Evolutionary conservation across 2,113 vertebrate species (phyloP), one percentile per base, ranked within the genome.

Genomic region (Ellobius talpinus): DNA sequence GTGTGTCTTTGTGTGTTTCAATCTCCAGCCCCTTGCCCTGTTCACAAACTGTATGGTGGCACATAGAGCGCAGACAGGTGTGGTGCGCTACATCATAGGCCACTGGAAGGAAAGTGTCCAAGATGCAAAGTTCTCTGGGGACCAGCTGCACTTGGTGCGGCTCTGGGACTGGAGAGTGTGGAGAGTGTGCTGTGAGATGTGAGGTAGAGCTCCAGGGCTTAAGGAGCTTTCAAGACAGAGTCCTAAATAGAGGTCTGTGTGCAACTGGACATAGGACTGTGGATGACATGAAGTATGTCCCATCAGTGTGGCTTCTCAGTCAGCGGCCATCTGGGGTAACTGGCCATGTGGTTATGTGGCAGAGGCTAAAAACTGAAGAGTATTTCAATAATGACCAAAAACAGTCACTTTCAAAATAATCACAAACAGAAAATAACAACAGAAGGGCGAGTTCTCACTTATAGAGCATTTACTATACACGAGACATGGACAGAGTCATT

Each of bases 61-160:
- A 19, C 58, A 6, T 21, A 21, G 58, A 58, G 58, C 6, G 19
- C 21, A 58, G 58, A 58, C 1, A 19, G 58, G 58, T 6, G 6
- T 58, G 58, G 58, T 58, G 58, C 1, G 19, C 58, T 21, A 58
- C 58, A 58, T 89, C 77, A 14, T 0, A 89, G 82, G 72, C 89
- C 86, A 63, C 91, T 97, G 65, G 82, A 89, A 92, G 55, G 52
- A 77, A 95, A 70, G 23, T 29, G 14, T 96, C 73, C 74, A 78
- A n/a, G 74, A 68, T 89, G 68, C 91, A 92, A 58, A 10, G 70
- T 68, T 91, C 97, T 79, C 91, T 47, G 0, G 84, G 73, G 96
- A 94, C 63, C 58, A n/a, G 73, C 74, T 90, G n/a, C 86, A 86
- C 93, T 23, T 36, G 47, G 65, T 50, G n/a, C 55, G n/a, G 39